These are phyloP conservation scores for Spheniscus humboldti DNA, from an alignment of 2,797 vertebrate genomes.

Conservation along the genomic window DNA sequence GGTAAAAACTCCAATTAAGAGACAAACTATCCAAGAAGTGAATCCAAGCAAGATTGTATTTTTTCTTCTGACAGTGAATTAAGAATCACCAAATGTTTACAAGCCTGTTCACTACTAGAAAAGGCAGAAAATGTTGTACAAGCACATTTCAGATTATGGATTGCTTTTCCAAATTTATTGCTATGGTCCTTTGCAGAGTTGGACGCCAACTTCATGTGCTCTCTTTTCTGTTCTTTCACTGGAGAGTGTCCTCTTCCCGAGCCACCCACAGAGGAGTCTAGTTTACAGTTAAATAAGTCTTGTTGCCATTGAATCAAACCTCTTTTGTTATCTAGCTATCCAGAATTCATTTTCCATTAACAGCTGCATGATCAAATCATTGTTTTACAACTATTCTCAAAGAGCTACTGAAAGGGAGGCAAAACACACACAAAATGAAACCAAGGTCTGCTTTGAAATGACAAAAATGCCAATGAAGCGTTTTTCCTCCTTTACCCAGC, in stretches of 20 bases:
- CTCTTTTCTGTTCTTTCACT: neutral
- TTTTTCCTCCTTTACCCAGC: neutral
- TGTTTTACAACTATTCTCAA: neutral
- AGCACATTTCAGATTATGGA: neutral
- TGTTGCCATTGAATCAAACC: neutral
- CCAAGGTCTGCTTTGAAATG: neutral
- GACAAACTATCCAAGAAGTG: neutral
- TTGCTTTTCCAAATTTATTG: neutral
- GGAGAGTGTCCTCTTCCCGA: neutral
- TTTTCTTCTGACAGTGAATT: neutral
- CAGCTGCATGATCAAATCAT: neutral
- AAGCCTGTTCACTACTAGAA: neutral
- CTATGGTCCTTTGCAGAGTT: neutral
- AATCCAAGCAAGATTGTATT: neutral
- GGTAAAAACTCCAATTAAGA: neutral
- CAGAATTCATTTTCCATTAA: neutral
- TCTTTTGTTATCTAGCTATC: neutral
- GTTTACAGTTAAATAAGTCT: neutral
- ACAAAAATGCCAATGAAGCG: neutral
- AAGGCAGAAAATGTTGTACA: neutral
- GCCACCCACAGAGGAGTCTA: neutral
- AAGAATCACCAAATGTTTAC: neutral
- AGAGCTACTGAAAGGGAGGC: neutral
- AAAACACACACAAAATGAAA: rapidly evolving
- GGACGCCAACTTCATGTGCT: neutral